Evolutionary conservation across 2,113 vertebrate genomes (phyloP), one percentile per base, ranked within the genome.

Genomic region (Entelurus aequoreus): DNA sequence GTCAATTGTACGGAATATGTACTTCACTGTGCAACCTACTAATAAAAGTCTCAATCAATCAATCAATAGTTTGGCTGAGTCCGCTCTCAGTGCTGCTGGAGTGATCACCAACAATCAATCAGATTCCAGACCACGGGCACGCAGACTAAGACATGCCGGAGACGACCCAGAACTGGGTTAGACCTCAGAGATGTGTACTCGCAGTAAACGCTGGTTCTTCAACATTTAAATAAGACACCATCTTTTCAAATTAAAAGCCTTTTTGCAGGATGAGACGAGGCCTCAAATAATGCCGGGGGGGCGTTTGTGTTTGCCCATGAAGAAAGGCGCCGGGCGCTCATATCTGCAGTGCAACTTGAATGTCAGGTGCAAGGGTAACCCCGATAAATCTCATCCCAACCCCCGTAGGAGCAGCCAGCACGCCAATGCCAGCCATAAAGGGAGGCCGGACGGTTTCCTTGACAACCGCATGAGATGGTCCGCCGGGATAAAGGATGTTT

Each of bases 291-390:
- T 3, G 60, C 35, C 10, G 6, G 60, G 35, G 35, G 35, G 42
- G 56, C 14, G 46, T 57, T 57, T 57, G 10, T n/a, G 54, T 72
- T 40, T 44, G 63, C 36, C 36, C 2, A 40, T n/a, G 44, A 16
- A 53, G 21, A 53, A 28, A 53, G 10, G 0, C 40, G 36, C 9
- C 38, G 8, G 7, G 14, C n/a, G 15, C 37, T 42, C 16, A 4
- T 9, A 57, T 5, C 40, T 9, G 21, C 38, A 73, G 72, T 69
- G 47, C 38, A 63, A 79, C 72, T 69, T 74, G 52, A 77, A 79
- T 71, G 70, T 71, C 70, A 76, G 42, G 65, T 72, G 60, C 69
- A 81, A 84, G 71, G 63, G 69, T 78, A 75, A 78, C 81, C 67
- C 40, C 13, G 65, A 71, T 72, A 63, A 74, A 81, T 79, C 64